Percentiles rank a stretch among this genome's conserved stretches.
Evolutionary conservation across 2,797 vertebrate genomes (phyloP).

Genomic region (Spheniscus humboldti): DNA sequence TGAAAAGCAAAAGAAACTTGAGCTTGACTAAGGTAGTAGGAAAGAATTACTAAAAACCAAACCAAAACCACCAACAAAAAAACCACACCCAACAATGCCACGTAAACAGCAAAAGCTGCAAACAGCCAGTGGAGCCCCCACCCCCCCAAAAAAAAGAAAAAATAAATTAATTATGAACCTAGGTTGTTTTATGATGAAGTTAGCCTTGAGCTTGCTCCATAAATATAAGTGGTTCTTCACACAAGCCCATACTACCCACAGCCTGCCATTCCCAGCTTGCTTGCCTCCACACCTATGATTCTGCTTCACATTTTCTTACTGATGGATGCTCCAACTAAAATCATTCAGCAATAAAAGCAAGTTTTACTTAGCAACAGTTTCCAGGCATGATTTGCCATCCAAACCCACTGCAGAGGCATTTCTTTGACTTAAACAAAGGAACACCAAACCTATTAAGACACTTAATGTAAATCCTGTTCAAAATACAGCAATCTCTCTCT

Average conservation of each 20-base stretch:
- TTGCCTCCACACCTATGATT: not conserved
- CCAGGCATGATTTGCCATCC: not conserved
- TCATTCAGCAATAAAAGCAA: not conserved
- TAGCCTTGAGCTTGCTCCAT: not conserved
- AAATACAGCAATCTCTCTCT: not conserved
- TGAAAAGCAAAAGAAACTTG: not conserved
- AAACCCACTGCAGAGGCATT: not conserved
- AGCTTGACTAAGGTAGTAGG: not conserved
- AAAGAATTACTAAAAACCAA: not conserved
- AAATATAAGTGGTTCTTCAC: not conserved
- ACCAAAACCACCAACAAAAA: not conserved
- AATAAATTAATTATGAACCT: fast-evolving
- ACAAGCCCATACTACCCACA: not conserved
- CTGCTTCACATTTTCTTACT: not conserved
- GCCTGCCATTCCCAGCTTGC: not conserved
- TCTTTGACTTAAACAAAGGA: not conserved
- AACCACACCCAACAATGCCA: fast-evolving
- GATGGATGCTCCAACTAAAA: not conserved
- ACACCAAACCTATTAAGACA: not conserved
- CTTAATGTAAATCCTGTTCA: not conserved
- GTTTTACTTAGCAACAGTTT: conserved; percentile 41
- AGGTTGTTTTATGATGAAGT: not conserved
- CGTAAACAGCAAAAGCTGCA: not conserved
- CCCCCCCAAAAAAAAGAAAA: too few species aligned
- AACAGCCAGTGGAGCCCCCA: not conserved